These are phyloP conservation scores for Hydrozoanthus gracilis DNA, from an alignment of 92 coral and sea anemone species.

Conservation along the genomic window DNA sequence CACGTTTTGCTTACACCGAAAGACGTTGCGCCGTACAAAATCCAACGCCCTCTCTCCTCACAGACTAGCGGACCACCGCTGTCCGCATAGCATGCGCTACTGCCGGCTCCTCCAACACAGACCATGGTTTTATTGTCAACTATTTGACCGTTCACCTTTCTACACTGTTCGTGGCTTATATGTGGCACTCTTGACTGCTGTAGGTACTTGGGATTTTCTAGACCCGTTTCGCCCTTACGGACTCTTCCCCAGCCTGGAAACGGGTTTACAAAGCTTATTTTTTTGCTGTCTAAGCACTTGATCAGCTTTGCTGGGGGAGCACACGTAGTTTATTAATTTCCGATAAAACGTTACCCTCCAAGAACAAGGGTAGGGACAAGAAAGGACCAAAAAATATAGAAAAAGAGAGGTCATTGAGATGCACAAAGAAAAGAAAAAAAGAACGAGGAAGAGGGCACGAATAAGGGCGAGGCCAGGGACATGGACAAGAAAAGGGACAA, in stretches of 20 bases:
- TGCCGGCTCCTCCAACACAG: conserved; percentile 39
- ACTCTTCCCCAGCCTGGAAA: conserved; percentile 14
- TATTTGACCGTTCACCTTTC: neutral
- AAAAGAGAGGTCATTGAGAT: too few species aligned
- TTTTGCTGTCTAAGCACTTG: too few species aligned
- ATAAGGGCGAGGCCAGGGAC: too few species aligned
- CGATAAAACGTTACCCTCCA: too few species aligned
- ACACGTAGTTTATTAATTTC: too few species aligned
- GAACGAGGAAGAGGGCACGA: too few species aligned
- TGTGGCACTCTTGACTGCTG: conserved; percentile 22
- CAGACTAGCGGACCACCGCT: conserved; percentile 38
- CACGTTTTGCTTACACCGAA: neutral
- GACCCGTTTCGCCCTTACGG: neutral
- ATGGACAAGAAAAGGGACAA: too few species aligned
- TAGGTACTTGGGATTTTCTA: neutral
- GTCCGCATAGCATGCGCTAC: conserved; percentile 29
- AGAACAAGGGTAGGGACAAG: too few species aligned
- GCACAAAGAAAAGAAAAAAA: too few species aligned
- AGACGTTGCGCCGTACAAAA: conserved; percentile 10
- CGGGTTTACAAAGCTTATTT: too few species aligned
- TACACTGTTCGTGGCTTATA: neutral
- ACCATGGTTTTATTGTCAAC: neutral
- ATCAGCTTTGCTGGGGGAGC: too few species aligned
- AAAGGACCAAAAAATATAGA: too few species aligned
- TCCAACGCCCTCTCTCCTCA: conserved; percentile 17